These are phyloP conservation scores for Aurelia aurita complex sp. Pacific DNA, from an alignment of 30 jellyfish, hydroid and myxozoan genomes.

Conservation along the genomic window DNA sequence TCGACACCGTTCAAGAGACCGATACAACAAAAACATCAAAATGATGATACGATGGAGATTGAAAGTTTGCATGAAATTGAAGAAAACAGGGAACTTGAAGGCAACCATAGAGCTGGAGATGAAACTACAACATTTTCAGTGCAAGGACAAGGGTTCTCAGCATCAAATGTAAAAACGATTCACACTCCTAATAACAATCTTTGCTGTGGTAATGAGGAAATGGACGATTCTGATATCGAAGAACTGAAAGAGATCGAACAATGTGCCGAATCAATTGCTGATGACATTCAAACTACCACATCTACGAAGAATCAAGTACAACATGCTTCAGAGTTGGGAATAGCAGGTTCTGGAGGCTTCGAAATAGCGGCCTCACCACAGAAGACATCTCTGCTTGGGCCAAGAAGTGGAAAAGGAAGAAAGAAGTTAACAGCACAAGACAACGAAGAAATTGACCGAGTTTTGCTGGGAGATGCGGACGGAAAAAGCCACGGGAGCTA, in stretches of 20 bases:
- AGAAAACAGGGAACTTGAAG: not conserved
- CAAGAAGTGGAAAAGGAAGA: not conserved
- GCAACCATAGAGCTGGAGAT: too few species aligned
- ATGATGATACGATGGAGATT: not conserved
- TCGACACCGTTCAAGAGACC: slow-evolving; percentile 19
- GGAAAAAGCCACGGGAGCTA: not conserved
- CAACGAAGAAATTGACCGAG: slow-evolving; percentile 8
- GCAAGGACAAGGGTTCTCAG: too few species aligned
- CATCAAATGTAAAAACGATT: not conserved
- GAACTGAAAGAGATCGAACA: slow-evolving; percentile 22
- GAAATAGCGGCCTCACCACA: too few species aligned
- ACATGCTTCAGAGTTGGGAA: too few species aligned
- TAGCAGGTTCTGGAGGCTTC: too few species aligned
- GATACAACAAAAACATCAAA: not conserved
- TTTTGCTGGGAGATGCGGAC: slow-evolving; percentile 10
- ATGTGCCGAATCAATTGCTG: not conserved
- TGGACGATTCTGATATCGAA: slow-evolving; percentile 19
- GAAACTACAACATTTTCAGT: too few species aligned
- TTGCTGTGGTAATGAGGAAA: slow-evolving; percentile 3
- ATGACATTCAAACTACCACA: too few species aligned
- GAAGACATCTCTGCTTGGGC: not conserved
- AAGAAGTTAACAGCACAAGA: not conserved
- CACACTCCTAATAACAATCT: not conserved
- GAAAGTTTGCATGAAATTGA: not conserved
- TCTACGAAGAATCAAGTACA: too few species aligned